Conservation (phyloP, 2,113 vertebrate species). For the Diphyllodes magnificus region DNA sequence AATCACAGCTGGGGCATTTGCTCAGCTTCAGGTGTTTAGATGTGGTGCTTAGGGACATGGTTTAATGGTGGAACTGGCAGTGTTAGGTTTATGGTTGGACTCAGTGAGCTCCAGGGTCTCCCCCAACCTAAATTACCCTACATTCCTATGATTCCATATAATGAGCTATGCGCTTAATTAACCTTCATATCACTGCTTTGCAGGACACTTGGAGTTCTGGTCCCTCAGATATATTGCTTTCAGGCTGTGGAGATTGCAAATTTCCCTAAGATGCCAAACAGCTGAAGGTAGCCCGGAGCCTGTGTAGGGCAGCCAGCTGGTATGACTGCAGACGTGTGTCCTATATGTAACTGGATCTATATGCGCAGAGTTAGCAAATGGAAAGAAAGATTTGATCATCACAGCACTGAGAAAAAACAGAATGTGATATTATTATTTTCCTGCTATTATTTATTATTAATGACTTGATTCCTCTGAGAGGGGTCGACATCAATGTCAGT, state of each 20-base stretch:
- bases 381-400: conserved; percentile 42
- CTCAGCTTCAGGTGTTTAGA: background rate
- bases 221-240: background rate
- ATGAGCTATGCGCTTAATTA: background rate
- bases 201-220: background rate
- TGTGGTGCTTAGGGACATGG: background rate
- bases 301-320: background rate
- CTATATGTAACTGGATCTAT: background rate
- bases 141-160: background rate
- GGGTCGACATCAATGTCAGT: conserved; percentile 51
- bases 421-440: conserved; percentile 62
- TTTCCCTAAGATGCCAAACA: background rate
- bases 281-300: background rate
- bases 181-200: background rate
- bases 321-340: background rate
- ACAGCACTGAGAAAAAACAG: conserved; percentile 58
- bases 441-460: conserved; percentile 60
- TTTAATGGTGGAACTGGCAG: background rate
- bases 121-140: background rate
- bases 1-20: background rate
- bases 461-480: conserved; percentile 51
- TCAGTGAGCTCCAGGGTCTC: background rate
- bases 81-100: background rate
- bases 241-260: background rate
- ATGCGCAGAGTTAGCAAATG: background rate